Evolutionary conservation across 2,888 invertebrate genomes (phyloP), one percentile per base, ranked within the genome.

Genomic region (Platycnemis pennipes): DNA sequence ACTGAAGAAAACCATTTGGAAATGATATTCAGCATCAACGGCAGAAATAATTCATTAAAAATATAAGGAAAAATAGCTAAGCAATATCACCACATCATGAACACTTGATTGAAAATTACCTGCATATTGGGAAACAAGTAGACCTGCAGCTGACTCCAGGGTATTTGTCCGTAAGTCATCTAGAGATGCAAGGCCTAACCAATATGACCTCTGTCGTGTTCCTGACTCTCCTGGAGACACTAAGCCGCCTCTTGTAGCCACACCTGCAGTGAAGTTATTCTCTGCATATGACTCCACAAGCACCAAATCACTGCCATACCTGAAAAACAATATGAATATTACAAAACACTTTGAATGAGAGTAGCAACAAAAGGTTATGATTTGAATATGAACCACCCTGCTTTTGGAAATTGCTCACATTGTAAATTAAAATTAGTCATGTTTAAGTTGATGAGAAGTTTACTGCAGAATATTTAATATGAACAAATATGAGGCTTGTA

Each of bases 301-400:
- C 97, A 99, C 99, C 95, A 99, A 97, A 96, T 99, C 99, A 97
- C 99, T 99, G 96, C 99, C 99, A 97, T 99, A 99, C 97, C 99
- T 99, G 96, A 94, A 95, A 95, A 95, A 95, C 94, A 95, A 95
- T 95, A 88, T 88, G 31, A 2, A 49, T 31, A 49, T 13, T 31
- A 31, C 11, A 19, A 26, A n/a, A n/a, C n/a, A n/a, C n/a, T n/a
- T n/a, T n/a, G n/a, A n/a, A n/a, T n/a, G n/a, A n/a, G n/a, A n/a
- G n/a, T n/a, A n/a, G n/a, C n/a, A n/a, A n/a, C n/a, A n/a, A n/a
- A n/a, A n/a, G n/a, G n/a, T n/a, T n/a, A n/a, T n/a, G n/a, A n/a
- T n/a, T n/a, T n/a, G n/a, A n/a, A n/a, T n/a, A n/a, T n/a, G n/a
- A n/a, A n/a, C n/a, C n/a, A n/a, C n/a, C n/a, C n/a, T n/a, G n/a